Conservation (phyloP, 2,888 invertebrate genomes). For the Pristionchus mayeri region DNA sequence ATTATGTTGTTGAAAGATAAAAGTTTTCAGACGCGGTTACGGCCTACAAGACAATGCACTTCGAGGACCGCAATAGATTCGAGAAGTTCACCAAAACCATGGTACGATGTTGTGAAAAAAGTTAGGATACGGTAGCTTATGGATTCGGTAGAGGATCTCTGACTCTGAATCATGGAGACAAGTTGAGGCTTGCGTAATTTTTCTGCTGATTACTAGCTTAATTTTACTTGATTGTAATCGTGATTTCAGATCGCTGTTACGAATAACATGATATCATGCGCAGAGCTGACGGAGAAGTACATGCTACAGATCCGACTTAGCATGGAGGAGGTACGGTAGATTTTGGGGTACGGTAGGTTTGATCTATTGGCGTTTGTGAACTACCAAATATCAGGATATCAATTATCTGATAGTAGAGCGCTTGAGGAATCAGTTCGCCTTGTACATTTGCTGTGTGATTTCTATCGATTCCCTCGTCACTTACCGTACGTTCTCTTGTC, state of each 20-base stretch:
- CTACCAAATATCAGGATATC: neutral
- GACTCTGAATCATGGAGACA: too few species aligned
- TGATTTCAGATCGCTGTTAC: slow-evolving; percentile 84
- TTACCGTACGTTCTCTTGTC: neutral
- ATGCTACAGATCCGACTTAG: slow-evolving; percentile 68
- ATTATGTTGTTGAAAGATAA: too few species aligned
- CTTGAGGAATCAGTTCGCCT: neutral
- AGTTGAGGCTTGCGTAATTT: neutral
- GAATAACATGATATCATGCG: slow-evolving; percentile 93
- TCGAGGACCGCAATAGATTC: slow-evolving; percentile 89
- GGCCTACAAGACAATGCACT: slow-evolving; percentile 91
- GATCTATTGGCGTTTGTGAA: neutral
- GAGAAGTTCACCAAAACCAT: slow-evolving; percentile 70
- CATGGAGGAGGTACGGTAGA: slow-evolving; percentile 60
- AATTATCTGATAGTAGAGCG: neutral
- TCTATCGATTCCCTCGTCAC: too few species aligned
- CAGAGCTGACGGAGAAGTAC: slow-evolving; percentile 83
- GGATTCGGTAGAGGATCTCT: too few species aligned
- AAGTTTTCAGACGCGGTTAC: slow-evolving; percentile 84
- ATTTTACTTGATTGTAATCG: neutral
- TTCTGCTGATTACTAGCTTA: neutral
- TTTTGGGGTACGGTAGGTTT: neutral
- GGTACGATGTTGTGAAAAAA: too few species aligned
- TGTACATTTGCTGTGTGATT: too few species aligned
- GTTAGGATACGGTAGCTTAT: too few species aligned